Evolutionary conservation across 2,888 invertebrate species (phyloP).

Genomic region (Molanna angustata): DNA sequence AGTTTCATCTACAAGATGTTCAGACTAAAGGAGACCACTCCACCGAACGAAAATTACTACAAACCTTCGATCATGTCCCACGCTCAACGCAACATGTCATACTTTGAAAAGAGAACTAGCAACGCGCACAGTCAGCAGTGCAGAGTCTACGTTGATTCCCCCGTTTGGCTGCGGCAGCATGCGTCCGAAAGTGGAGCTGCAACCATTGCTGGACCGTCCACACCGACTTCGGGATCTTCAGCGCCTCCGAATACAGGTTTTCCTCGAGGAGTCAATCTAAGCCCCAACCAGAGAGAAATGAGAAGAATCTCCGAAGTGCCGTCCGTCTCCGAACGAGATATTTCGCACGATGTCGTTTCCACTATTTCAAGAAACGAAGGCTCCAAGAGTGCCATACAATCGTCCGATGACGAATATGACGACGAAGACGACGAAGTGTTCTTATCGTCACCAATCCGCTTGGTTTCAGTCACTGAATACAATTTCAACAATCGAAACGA

Average conservation of each 20-base stretch:
- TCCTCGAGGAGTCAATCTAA: neutral
- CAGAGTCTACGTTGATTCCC: conserved; percentile 58
- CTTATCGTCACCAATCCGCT: conserved; percentile 32
- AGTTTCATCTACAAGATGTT: conserved; percentile 62
- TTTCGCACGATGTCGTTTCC: conserved; percentile 10
- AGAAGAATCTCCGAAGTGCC: conserved; percentile 54
- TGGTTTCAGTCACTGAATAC: conserved; percentile 20
- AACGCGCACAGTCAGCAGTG: conserved; percentile 50
- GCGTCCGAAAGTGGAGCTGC: conserved; percentile 38
- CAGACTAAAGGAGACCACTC: conserved; percentile 50
- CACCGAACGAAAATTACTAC: conserved; percentile 37
- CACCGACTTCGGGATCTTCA: neutral
- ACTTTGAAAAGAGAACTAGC: conserved; percentile 53
- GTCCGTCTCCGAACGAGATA: conserved; percentile 38
- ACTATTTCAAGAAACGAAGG: conserved; percentile 15
- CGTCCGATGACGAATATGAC: conserved; percentile 35
- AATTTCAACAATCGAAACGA: conserved; percentile 18
- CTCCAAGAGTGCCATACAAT: conserved; percentile 4
- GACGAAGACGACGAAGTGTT: conserved; percentile 39
- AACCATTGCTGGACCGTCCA: conserved; percentile 21
- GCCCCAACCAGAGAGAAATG: conserved; percentile 39
- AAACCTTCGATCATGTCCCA: conserved; percentile 49
- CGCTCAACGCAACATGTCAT: conserved; percentile 49
- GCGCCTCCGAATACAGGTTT: neutral
- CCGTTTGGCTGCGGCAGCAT: conserved; percentile 58